Conservation (phyloP, 2,888 invertebrate genomes). For the Leptura quadrifasciata region DNA sequence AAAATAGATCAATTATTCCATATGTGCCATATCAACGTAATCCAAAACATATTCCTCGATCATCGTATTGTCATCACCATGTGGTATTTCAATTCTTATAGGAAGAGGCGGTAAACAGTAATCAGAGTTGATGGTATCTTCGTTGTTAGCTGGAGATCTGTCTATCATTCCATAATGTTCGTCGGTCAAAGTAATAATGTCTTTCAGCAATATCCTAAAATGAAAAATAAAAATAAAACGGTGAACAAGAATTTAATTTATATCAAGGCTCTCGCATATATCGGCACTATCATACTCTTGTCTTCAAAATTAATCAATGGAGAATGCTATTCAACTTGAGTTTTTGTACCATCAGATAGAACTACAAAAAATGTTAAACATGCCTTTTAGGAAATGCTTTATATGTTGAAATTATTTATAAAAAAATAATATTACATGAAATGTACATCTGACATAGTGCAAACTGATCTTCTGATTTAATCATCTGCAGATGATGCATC, state of each 20-base stretch:
- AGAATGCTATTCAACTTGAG: too few species aligned
- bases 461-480: too few species aligned
- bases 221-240: background rate
- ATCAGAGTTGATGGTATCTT: constrained; percentile 70
- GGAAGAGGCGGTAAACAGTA: constrained; percentile 65
- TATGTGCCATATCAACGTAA: constrained; percentile 60
- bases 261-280: background rate
- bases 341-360: too few species aligned
- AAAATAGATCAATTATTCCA: constrained; percentile 45
- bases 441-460: too few species aligned
- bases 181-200: constrained; percentile 78
- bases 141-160: constrained; percentile 72
- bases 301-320: too few species aligned
- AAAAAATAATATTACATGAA: too few species aligned
- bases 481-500: too few species aligned
- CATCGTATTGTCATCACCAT: constrained; percentile 54
- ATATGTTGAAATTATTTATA: too few species aligned
- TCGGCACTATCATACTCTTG: too few species aligned
- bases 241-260: background rate
- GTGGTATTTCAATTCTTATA: constrained; percentile 63
- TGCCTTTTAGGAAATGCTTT: too few species aligned
- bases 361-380: too few species aligned
- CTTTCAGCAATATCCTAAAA: constrained; percentile 77
- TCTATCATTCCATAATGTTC: constrained; percentile 76
- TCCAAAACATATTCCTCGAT: constrained; percentile 66